phyloP scores from a whole-genome alignment of 2,888 invertebrate genomes.

The Tipula helvola region DNA sequence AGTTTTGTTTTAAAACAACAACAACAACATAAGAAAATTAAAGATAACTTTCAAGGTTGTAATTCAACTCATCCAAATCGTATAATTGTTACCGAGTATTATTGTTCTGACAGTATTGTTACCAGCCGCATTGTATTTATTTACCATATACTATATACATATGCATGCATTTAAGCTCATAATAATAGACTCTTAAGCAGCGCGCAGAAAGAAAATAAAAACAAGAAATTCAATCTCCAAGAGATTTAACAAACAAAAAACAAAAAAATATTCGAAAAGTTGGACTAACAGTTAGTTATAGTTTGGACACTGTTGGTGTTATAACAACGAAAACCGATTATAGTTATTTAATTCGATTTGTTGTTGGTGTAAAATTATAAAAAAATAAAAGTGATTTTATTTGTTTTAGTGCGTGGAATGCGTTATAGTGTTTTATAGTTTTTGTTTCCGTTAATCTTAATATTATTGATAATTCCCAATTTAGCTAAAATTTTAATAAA shows the following conservation, averaged over 20 bases:
- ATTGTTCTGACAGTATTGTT: background rate
- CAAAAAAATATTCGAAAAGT: background rate
- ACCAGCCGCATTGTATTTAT: background rate
- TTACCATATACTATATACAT: background rate
- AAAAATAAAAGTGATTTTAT: background rate
- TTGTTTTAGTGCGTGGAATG: background rate
- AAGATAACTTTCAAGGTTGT: background rate
- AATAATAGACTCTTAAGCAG: background rate
- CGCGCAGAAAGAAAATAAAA: background rate
- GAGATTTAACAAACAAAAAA: background rate
- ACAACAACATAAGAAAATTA: background rate
- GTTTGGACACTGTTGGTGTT: background rate
- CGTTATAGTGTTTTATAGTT: background rate
- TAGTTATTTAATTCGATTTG: background rate
- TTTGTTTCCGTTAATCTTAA: background rate
- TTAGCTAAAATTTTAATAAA: background rate
- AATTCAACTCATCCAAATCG: background rate
- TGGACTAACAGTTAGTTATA: background rate
- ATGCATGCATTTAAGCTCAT: background rate
- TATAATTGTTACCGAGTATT: background rate
- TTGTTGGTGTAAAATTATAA: background rate
- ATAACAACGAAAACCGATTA: background rate
- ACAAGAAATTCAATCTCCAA: background rate
- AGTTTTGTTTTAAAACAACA: no score
- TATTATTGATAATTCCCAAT: background rate